Evolutionary conservation across 1,140 invertebrate genomes (phyloP), one percentile per base, ranked within the genome.

Genomic region (Drepana arcuata): DNA sequence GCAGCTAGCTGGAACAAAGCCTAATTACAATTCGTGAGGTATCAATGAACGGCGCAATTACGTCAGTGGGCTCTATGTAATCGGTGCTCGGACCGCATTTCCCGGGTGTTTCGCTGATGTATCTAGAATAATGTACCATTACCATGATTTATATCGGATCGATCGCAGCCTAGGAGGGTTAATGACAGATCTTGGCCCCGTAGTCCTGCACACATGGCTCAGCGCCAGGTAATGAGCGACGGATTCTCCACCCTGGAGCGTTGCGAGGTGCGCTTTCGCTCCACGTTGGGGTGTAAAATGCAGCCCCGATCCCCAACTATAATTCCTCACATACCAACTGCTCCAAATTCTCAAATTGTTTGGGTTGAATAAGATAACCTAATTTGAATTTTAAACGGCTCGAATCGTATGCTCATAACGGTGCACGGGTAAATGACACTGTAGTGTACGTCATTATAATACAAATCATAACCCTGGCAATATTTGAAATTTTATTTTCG

Each of bases 111-210:
- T 74, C 67, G 57, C 56, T 54, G 62, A 63, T 61, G 63, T 61
- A 62, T 64, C 71, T 69, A 65, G 69, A 72, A 75, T 75, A 73
- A 79, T 75, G 55, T 75, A 68, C 69, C 65, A 79, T 79, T 79
- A 79, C 56, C 65, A 73, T 73, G 74, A 72, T 79, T 79, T 73
- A 75, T 79, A 74, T 69, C 59, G 55, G 53, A 60, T 44, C 65
- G 65, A 72, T 73, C 64, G 62, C 56, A 43, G 67, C 43, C 55
- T 54, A 48, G 55, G 49, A 52, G 42, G 50, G 43, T 64, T 79
- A 79, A 79, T 79, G 71, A 74, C 57, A 62, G 71, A 35, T 45
- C 37, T 38, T 33, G 41, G 51, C 40, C 46, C 60, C 66, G 46
- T 56, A 51, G 56, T 54, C 57, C 53, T 58, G 68, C 71, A 60